These are phyloP conservation scores for Xyrauchen texanus DNA, from an alignment of 2,113 vertebrate genomes.

Conservation along the genomic window DNA sequence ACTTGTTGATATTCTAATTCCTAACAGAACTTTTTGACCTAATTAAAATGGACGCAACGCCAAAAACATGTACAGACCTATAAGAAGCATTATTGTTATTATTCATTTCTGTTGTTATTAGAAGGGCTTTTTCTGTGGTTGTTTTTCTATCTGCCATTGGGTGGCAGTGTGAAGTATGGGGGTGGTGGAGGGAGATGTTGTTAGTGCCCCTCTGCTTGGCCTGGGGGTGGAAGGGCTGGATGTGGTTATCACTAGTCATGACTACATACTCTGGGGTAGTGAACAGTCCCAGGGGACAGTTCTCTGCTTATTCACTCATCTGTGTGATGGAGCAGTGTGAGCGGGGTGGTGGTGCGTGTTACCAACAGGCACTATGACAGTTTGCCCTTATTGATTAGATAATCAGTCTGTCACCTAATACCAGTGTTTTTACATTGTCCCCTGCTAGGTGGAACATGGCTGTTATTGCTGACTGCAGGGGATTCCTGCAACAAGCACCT, in stretches of 20 bases:
- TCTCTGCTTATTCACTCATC: constrained; percentile 36
- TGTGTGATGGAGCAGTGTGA: constrained; percentile 39
- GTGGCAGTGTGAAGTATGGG: constrained; percentile 37
- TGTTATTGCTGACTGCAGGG: constrained; percentile 51
- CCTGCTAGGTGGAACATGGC: constrained; percentile 63
- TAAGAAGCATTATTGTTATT: background rate
- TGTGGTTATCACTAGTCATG: constrained; percentile 21
- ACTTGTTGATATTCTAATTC: background rate
- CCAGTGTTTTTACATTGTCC: constrained; percentile 68
- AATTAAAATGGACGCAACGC: too few species aligned
- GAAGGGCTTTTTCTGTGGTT: background rate
- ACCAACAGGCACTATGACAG: constrained; percentile 50
- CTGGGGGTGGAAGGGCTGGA: constrained; percentile 6
- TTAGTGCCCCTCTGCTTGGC: background rate
- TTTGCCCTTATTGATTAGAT: constrained; percentile 78
- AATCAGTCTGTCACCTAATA: constrained; percentile 73
- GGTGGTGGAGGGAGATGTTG: background rate
- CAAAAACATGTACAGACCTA: too few species aligned
- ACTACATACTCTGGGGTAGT: constrained; percentile 26
- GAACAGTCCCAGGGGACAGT: constrained; percentile 40
- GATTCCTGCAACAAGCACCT: constrained; percentile 26
- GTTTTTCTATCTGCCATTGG: constrained; percentile 37
- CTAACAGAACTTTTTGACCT: too few species aligned
- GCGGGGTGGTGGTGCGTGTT: constrained; percentile 43
- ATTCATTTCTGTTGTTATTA: too few species aligned